Base-by-base conservation (phyloP, 2,888 invertebrate species). In the Pantelozetes paolii region DNA sequence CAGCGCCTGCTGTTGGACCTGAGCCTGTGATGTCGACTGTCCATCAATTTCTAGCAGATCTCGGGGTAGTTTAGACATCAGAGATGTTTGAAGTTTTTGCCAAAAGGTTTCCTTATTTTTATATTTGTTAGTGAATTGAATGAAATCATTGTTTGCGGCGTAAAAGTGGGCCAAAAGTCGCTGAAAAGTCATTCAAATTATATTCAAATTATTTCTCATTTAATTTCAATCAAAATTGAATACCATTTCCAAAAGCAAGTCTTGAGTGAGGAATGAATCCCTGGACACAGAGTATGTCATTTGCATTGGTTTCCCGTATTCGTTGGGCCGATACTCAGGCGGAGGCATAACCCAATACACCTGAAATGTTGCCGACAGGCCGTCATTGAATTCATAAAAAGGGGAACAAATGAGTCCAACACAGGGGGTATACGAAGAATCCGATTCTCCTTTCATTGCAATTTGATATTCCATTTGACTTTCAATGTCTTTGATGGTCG, bases 311-410 rank as follows among this genome's bases (percentile, higher is more conserved):
- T 93, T 88, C 0, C 94, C 94, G 82, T 94, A 94, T 82, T 95
- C 95, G 72, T 91, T 89, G 13, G 93, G 92, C 79, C 91, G 88
- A 80, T 90, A 90, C 84, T 96, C 96, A 59, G 92, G 91, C 1
- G 96, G 95, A n/a, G 96, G 94, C 85, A 92, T 88, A 3, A 95
- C 93, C 95, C 96, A 96, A 83, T 91, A 96, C 62, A 81, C 80
- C 73, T 76, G 76, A 69, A 76, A 78, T 54, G 77, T 76, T 26
- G 78, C 76, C 71, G 76, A 75, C 40, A 77, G 70, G 0, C 75
- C 74, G 54, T 73, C 57, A 59, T 71, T 77, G 28, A 75, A 72
- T 42, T 48, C 70, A 74, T 78, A 77, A 69, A 76, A 78, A 6
- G 78, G 78, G 40, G 78, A 93, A 80, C 92, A 89, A 80, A 96